phyloP scores from a whole-genome alignment of 2,888 invertebrate genomes.

The Polia nebulosa region DNA sequence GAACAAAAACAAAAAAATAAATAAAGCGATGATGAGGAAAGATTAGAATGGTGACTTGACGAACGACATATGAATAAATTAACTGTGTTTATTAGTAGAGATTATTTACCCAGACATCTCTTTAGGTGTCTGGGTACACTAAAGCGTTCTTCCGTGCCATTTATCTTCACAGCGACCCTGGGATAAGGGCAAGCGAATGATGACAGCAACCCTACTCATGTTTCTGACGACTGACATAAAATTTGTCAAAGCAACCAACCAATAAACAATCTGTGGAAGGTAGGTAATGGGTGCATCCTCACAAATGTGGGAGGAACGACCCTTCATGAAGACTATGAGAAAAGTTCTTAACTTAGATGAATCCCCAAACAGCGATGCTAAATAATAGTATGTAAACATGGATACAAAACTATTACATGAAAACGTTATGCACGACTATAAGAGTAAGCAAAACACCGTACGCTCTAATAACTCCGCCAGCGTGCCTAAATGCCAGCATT shows the following conservation, averaged over 20 bases:
- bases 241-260: neutral
- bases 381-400: conserved; percentile 13
- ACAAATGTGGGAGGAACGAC: neutral
- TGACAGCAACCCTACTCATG: neutral
- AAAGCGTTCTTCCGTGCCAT: no score
- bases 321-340: neutral
- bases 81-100: no score
- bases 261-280: no score
- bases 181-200: no score
- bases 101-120: no score
- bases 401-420: conserved; percentile 38
- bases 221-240: neutral
- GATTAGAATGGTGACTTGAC: neutral
- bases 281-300: no score
- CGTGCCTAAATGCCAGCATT: conserved; percentile 55
- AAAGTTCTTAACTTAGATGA: no score
- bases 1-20: neutral
- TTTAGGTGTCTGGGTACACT: no score
- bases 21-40: neutral
- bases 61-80: no score
- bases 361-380: neutral
- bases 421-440: conserved; percentile 47
- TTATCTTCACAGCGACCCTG: no score
- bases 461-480: conserved; percentile 69
- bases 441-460: conserved; percentile 65